Base-by-base conservation (phyloP, 2,888 invertebrate genomes). In the Odontothrips loti region DNA sequence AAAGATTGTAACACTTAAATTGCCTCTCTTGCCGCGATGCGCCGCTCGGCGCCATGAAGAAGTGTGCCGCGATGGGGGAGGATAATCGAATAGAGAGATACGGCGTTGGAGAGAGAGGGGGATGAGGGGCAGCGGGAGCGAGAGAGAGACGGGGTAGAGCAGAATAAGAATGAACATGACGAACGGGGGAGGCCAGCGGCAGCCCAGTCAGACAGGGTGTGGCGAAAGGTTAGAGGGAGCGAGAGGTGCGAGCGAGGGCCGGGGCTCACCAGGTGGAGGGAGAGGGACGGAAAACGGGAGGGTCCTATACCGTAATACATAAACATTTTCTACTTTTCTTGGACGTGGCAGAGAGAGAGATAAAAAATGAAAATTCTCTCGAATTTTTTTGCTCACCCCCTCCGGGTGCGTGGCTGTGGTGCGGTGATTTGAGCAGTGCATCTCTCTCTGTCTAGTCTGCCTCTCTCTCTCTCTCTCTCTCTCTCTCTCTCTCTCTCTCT, bases 111-210 rank as follows among this genome's bases (percentile, higher is more conserved):
- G 58, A 58, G 58, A 17, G 17, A 58, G 58, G 2, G 17, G 15
- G 58, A 58, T 12, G 17, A 17, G 51, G 51, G 8, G 51, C 9
- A 12, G 12, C 15, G 51, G 17, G 58, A 58, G 58, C 10, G 58
- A 58, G 17, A 1, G 58, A 58, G 58, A 58, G 58, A 17, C 12
- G 51, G 51, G 51, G 51, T 15, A 17, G 58, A 58, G 58, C 20
- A 43, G 68, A 75, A 75, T 75, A 75, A 75, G 68, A 75, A 75
- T 75, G 23, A 75, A 75, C 68, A 75, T 75, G 68, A 75, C 68
- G 68, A 75, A 75, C 27, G 68, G 12, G 23, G 27, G 27, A 23
- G 68, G 15, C 58, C 20, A 58, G 6, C 15, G 58, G 34, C 34
- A 43, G 34, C 34, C 34, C 34, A 4, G 34, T 6, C 3, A 43